A percentile compares a stretch with the other conserved stretches of the same genome.
phyloP scores from a whole-genome alignment of 2,113 vertebrate genomes.

The Ictidomys tridecemlineatus region DNA sequence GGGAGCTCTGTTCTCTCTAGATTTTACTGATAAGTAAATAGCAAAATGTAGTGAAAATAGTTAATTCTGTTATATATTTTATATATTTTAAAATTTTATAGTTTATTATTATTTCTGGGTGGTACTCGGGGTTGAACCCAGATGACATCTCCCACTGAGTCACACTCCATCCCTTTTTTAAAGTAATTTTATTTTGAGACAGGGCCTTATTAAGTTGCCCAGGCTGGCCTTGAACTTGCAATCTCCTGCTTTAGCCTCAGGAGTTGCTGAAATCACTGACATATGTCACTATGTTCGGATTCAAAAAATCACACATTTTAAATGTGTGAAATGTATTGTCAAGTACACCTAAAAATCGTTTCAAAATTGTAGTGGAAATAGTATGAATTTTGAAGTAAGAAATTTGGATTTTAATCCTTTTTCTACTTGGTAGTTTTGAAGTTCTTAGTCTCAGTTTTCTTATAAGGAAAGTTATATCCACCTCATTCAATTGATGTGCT shows the following conservation, averaged over 20 bases:
- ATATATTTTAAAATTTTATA: not conserved
- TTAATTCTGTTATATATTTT: not conserved
- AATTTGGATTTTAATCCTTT: constrained; percentile 48
- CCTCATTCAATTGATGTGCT: not conserved
- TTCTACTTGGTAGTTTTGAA: constrained; percentile 30
- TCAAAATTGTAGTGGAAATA: not conserved
- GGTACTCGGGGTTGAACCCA: too few species aligned
- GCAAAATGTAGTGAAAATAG: not conserved
- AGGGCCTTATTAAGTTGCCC: too few species aligned
- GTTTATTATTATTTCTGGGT: too few species aligned
- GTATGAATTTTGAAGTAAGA: not conserved
- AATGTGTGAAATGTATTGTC: not conserved
- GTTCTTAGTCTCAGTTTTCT: not conserved
- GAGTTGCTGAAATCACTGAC: too few species aligned
- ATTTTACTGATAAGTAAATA: constrained; percentile 40
- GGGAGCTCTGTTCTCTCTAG: constrained; percentile 33
- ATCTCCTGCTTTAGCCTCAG: too few species aligned
- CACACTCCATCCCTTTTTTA: too few species aligned
- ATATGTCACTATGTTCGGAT: too few species aligned
- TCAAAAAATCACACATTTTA: not conserved
- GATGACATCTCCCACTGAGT: too few species aligned
- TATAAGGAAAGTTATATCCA: not conserved
- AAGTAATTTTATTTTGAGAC: too few species aligned
- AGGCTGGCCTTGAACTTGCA: too few species aligned
- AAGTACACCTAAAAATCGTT: not conserved